Percentiles rank a stretch among this genome's conserved stretches.
Evolutionary conservation across 2,797 vertebrate genomes (phyloP).

Genomic region (Kryptopterus vitreolus): DNA sequence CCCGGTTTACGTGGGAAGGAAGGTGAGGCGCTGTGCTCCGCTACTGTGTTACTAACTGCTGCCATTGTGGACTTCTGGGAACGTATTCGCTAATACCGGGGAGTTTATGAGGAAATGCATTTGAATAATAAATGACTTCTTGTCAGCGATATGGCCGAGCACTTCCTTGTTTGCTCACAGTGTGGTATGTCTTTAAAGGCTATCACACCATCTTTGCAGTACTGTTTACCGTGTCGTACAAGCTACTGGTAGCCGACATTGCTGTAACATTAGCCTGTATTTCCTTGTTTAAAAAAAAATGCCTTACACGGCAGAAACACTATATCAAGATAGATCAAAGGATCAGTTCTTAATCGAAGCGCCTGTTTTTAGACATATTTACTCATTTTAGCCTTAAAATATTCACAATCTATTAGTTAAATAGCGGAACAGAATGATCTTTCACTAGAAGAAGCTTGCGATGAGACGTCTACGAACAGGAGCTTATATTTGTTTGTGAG

Average conservation of each 20-base stretch:
- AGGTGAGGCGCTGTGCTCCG: conserved; percentile 75
- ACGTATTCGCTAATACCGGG: not conserved
- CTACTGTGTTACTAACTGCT: not conserved
- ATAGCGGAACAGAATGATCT: not conserved
- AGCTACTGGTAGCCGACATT: not conserved
- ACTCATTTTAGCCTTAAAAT: not conserved
- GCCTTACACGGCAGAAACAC: not conserved
- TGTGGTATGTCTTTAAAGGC: not conserved
- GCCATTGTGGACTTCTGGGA: conserved; percentile 10
- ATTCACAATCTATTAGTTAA: not conserved
- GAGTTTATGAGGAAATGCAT: conserved; percentile 1
- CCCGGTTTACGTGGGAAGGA: conserved; percentile 93
- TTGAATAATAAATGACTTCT: conserved; percentile 31
- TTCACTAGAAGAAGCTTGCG: not conserved
- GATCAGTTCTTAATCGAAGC: too few species aligned
- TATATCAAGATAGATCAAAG: too few species aligned
- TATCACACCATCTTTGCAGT: not conserved
- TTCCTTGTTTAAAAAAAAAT: not conserved
- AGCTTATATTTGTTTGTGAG: not conserved
- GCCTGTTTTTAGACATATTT: not conserved
- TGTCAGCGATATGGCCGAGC: not conserved
- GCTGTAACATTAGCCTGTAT: not conserved
- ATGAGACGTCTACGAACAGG: not conserved
- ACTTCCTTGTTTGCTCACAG: not conserved
- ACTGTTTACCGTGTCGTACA: not conserved